Evolutionary conservation across 2,113 vertebrate species (phyloP).

Genomic region (Camelus bactrianus): DNA sequence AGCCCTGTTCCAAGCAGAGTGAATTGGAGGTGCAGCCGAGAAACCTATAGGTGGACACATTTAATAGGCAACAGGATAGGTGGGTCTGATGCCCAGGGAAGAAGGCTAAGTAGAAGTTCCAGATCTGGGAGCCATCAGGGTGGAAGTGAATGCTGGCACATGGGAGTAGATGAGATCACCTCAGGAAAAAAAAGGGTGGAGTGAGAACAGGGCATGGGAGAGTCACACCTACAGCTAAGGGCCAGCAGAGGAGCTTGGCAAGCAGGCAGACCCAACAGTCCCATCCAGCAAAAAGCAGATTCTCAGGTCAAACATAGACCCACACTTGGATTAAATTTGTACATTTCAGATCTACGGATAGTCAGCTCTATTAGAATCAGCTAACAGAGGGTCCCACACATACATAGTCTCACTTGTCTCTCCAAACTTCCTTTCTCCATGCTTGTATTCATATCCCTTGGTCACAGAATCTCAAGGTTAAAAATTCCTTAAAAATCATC

Average conservation of each 20-base stretch:
- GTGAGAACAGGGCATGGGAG: not conserved
- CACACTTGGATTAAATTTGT: not conserved
- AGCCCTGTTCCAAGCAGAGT: not conserved
- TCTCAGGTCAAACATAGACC: not conserved
- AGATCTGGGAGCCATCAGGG: not conserved
- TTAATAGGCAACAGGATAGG: not conserved
- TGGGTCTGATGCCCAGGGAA: not conserved
- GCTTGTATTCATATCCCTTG: not conserved
- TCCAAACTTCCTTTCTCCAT: not conserved
- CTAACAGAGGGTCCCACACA: not conserved
- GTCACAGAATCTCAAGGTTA: slow-evolving; percentile 38
- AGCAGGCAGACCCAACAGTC: not conserved
- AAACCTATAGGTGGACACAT: not conserved
- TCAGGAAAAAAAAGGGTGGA: not conserved
- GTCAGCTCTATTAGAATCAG: not conserved
- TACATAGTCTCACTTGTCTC: not conserved
- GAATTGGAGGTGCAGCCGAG: not conserved
- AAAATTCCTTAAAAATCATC: not conserved
- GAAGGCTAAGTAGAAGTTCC: not conserved
- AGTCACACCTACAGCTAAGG: not conserved
- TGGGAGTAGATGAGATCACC: not conserved
- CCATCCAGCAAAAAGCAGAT: not conserved
- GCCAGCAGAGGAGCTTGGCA: not conserved
- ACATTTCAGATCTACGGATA: not conserved
- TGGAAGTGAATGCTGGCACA: not conserved